Evolutionary conservation across 2,113 vertebrate genomes (phyloP).

Genomic region (Amphiprion percula): DNA sequence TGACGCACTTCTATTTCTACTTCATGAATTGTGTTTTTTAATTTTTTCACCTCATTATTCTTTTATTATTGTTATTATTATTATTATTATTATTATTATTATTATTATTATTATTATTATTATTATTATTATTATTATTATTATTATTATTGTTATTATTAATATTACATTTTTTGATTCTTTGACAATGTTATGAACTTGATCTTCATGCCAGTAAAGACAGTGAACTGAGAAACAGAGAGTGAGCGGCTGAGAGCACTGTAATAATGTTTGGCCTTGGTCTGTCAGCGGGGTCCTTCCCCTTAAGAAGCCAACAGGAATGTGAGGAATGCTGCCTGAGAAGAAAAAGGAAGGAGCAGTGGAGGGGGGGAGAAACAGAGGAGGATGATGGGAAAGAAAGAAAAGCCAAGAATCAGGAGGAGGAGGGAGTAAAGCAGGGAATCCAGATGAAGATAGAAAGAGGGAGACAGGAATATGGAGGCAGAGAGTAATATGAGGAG

Average conservation of each 20-base stretch:
- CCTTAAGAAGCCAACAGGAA: constrained; percentile 82
- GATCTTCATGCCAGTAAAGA: no score
- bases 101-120: no score
- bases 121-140: no score
- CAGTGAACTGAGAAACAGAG: constrained; percentile 22
- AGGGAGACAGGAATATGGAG: constrained; percentile 41
- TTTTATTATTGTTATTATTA: no score
- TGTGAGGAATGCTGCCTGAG: constrained; percentile 81
- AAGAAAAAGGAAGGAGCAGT: constrained; percentile 65
- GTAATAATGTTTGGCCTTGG: constrained; percentile 80
- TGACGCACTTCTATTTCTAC: no score
- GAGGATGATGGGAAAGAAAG: constrained; percentile 57
- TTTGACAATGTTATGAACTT: no score
- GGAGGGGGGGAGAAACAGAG: constrained; percentile 50
- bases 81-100: no score
- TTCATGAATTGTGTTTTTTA: no score
- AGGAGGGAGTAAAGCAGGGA: constrained; percentile 16
- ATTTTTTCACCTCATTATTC: no score
- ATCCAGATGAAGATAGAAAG: constrained; percentile 41
- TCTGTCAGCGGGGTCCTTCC: constrained; percentile 81
- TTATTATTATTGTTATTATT: no score
- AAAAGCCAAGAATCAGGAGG: constrained; percentile 8
- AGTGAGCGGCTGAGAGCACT: constrained; percentile 51
- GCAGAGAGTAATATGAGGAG: constrained; percentile 45
- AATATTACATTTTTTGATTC: background rate